Evolutionary conservation across 2,113 vertebrate genomes (phyloP).

Genomic region (Gasterosteus nipponicus): DNA sequence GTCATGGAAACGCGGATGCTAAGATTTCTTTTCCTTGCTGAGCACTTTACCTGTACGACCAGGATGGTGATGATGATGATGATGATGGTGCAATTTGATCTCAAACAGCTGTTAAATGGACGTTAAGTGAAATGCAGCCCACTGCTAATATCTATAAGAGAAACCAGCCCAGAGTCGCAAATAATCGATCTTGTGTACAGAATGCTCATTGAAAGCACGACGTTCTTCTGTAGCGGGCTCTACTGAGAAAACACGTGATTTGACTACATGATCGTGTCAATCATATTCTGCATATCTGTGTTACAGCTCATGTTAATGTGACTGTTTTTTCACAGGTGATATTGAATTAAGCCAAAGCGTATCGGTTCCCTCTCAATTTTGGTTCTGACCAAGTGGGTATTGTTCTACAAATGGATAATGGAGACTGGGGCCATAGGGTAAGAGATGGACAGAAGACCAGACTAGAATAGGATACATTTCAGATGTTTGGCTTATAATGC

Average conservation of each 20-base stretch:
- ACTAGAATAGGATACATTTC: not conserved
- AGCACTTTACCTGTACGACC: not conserved
- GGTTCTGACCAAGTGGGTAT: slow-evolving; percentile 64
- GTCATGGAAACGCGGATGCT: not conserved
- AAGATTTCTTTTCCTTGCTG: not conserved
- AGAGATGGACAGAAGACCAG: slow-evolving; percentile 66
- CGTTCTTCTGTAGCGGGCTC: not conserved
- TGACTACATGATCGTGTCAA: slow-evolving; percentile 1
- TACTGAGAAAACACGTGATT: not conserved
- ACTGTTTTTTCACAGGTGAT: slow-evolving; percentile 58
- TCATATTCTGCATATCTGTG: slow-evolving; percentile 6
- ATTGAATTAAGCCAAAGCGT: slow-evolving; percentile 38
- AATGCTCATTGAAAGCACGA: not conserved
- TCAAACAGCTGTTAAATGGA: not conserved
- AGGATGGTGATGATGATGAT: not conserved
- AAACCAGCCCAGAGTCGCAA: not conserved
- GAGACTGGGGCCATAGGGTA: slow-evolving; percentile 98
- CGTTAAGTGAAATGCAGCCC: not conserved
- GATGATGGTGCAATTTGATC: not conserved
- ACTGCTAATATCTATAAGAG: too few relatives aligned
- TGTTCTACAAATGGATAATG: slow-evolving; percentile 96
- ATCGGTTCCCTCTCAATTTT: slow-evolving; percentile 45
- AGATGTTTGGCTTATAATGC: slow-evolving; percentile 6
- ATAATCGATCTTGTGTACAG: not conserved
- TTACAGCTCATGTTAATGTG: slow-evolving; percentile 31